These are phyloP conservation scores for Eupelmus urozonus DNA, from an alignment of 2,888 invertebrate genomes.

Conservation along the genomic window DNA sequence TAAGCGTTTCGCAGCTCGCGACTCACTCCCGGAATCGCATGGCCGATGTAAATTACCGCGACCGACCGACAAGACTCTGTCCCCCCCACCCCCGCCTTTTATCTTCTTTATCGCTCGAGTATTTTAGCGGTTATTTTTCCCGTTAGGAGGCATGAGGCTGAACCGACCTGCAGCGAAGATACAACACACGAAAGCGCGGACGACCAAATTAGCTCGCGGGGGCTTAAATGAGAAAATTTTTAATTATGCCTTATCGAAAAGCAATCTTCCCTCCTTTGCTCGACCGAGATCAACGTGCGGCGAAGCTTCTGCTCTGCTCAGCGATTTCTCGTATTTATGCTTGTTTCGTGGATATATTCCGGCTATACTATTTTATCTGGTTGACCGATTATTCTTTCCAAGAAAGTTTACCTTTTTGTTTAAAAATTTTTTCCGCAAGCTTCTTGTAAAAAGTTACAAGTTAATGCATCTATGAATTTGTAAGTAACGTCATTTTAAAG, in stretches of 20 bases:
- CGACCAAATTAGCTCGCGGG: conserved; percentile 73
- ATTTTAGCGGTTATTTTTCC: conserved; percentile 77
- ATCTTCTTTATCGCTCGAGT: conserved; percentile 77
- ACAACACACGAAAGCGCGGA: conserved; percentile 59
- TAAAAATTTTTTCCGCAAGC: too few relatives aligned
- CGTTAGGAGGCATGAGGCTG: conserved; percentile 63
- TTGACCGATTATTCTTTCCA: too few relatives aligned
- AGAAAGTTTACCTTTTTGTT: too few relatives aligned
- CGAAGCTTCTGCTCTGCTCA: neutral
- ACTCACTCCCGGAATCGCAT: conserved; percentile 74
- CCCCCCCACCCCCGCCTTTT: conserved; percentile 67
- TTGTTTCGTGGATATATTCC: neutral
- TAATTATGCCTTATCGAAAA: conserved; percentile 79
- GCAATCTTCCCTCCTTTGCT: conserved; percentile 69
- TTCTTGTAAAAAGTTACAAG: too few relatives aligned
- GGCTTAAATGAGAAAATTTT: conserved; percentile 77
- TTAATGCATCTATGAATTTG: too few relatives aligned
- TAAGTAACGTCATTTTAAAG: too few relatives aligned
- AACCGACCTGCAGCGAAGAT: conserved; percentile 50
- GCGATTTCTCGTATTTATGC: neutral
- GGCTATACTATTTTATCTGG: neutral
- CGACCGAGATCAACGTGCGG: conserved; percentile 42
- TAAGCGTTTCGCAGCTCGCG: conserved; percentile 73
- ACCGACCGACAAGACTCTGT: conserved; percentile 69
- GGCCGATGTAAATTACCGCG: conserved; percentile 76